Evolutionary conservation across 1,140 invertebrate genomes (phyloP).

Genomic region (Nasonia longicornis): DNA sequence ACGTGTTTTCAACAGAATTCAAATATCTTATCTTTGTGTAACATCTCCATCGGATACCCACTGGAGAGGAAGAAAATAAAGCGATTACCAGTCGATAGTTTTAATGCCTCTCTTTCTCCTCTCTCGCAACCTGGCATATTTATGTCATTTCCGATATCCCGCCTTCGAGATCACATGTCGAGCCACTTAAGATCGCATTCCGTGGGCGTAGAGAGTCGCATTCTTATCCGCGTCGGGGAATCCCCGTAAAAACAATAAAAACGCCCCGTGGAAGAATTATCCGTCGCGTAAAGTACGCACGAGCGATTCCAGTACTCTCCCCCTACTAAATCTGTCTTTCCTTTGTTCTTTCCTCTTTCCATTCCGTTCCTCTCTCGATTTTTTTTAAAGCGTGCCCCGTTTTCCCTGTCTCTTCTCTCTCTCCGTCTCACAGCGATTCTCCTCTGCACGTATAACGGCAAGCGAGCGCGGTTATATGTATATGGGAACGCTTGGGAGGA

Average conservation of each 20-base stretch:
- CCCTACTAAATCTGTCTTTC: conserved; percentile 32
- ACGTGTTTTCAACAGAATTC: background rate
- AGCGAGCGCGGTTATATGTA: background rate
- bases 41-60: background rate
- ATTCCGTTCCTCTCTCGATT: conserved; percentile 2
- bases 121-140: conserved; percentile 47
- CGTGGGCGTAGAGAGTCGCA: conserved; percentile 40
- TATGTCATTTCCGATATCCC: conserved; percentile 49
- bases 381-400: background rate
- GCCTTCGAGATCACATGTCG: conserved; percentile 52
- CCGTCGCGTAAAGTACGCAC: conserved; percentile 50
- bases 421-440: conserved; percentile 8
- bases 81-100: conserved; percentile 13
- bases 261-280: conserved; percentile 59
- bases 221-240: conserved; percentile 28
- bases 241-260: conserved; percentile 58
- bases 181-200: conserved; percentile 54
- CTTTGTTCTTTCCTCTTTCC: conserved; percentile 22
- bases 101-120: conserved; percentile 14
- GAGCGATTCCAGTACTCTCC: conserved; percentile 25
- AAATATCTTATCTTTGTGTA: background rate
- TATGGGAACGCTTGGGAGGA: background rate
- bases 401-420: conserved; percentile 14
- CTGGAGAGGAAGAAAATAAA: conserved; percentile 17
- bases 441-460: background rate